Evolutionary conservation across 2,797 vertebrate genomes (phyloP).

Genomic region (Rhinogobio ventralis): DNA sequence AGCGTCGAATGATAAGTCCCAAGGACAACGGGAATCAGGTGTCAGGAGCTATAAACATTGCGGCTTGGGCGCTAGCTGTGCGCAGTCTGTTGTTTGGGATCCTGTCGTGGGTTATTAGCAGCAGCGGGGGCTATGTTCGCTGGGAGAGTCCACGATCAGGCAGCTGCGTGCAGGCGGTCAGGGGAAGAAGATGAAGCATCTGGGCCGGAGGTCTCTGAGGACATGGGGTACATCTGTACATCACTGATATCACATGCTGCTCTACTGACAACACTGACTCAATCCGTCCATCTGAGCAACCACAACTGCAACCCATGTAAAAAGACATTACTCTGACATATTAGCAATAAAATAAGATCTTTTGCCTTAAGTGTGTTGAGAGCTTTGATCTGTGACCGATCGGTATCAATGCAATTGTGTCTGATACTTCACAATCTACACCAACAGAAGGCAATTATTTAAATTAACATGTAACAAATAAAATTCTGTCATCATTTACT

Average conservation of each 20-base stretch:
- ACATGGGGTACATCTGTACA: slow-evolving; percentile 49
- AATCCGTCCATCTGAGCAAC: slow-evolving; percentile 21
- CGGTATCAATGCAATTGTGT: slow-evolving; percentile 1
- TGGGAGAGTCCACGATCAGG: slow-evolving; percentile 57
- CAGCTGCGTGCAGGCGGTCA: slow-evolving; percentile 51
- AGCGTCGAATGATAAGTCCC: slow-evolving; percentile 67
- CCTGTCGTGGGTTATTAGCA: slow-evolving; percentile 69
- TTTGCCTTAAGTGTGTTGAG: neutral
- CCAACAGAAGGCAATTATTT: slow-evolving; percentile 10
- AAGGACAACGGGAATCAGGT: slow-evolving; percentile 66
- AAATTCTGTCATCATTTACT: neutral
- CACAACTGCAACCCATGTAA: slow-evolving; percentile 15
- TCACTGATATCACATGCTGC: slow-evolving; percentile 49
- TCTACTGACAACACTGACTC: slow-evolving; percentile 23
- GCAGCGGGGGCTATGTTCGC: slow-evolving; percentile 57
- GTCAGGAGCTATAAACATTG: slow-evolving; percentile 70
- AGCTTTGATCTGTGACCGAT: neutral
- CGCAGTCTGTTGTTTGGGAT: slow-evolving; percentile 69
- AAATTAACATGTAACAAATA: neutral
- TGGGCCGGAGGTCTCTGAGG: slow-evolving; percentile 62
- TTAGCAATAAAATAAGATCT: neutral
- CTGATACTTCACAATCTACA: neutral
- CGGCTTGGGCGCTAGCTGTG: slow-evolving; percentile 46
- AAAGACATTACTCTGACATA: slow-evolving; percentile 13
- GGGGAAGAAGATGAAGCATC: slow-evolving; percentile 53